Percentiles rank a stretch among this genome's conserved stretches.
Evolutionary conservation across 1,140 invertebrate species (phyloP).

Genomic region (Lucilia sericata): DNA sequence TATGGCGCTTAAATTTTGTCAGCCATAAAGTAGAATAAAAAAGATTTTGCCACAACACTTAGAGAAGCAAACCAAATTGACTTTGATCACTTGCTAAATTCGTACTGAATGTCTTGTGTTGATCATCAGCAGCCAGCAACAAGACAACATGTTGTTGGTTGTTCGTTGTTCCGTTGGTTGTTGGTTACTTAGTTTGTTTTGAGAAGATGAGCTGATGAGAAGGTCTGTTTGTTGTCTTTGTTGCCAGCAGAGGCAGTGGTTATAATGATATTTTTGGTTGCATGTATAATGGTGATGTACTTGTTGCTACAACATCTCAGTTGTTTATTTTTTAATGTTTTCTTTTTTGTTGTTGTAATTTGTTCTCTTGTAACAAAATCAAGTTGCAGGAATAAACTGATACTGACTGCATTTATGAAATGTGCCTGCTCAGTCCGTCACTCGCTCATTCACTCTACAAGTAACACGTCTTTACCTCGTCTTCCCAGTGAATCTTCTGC

Average conservation of each 20-base stretch:
- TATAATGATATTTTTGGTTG: too few relatives aligned
- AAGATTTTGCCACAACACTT: neutral
- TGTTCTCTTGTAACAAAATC: neutral
- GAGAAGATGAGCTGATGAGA: neutral
- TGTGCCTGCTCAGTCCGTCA: neutral
- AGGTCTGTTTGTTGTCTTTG: neutral
- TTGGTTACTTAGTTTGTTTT: neutral
- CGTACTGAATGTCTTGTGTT: slow-evolving; percentile 8
- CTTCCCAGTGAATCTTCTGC: neutral
- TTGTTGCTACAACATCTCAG: neutral
- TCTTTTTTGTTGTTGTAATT: too few relatives aligned
- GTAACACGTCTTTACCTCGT: neutral
- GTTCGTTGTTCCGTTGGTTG: neutral
- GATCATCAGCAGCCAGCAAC: neutral
- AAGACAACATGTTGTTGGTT: neutral
- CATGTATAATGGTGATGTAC: too few relatives aligned
- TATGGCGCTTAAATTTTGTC: neutral
- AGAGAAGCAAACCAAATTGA: neutral
- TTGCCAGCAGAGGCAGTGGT: neutral
- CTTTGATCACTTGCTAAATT: slow-evolving; percentile 14
- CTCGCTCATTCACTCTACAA: neutral
- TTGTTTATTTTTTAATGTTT: too few relatives aligned
- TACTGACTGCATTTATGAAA: neutral
- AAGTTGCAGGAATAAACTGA: neutral
- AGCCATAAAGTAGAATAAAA: neutral